Evolutionary conservation across 2,888 invertebrate species (phyloP), one percentile per base, ranked within the genome.

Genomic region (Lepetodrilus schrolli): DNA sequence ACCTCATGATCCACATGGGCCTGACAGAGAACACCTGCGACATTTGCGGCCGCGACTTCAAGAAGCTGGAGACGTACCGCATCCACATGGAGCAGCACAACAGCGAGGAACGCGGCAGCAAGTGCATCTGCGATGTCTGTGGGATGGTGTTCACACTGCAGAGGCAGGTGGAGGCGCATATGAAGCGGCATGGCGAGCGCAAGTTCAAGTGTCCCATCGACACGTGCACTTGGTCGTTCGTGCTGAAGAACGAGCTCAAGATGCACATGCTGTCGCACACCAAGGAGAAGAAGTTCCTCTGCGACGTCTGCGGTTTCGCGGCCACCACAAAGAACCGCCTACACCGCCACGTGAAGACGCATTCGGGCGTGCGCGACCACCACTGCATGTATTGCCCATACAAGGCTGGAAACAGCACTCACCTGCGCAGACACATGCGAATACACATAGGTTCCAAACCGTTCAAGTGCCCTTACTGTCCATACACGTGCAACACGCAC

Each of bases 181-280:
- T 95, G 93, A 95, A 95, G 2, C 95, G 96, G 0, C 95, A 93
- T 91, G 94, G 95, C 49, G 95, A 96, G 72, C 81, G 85, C 21
- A 80, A 80, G 10, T 84, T 83, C 73, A 85, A 84, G 72, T 96
- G 96, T 91, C 93, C 94, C 87, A 95, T 95, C 86, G 93, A 93
- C 78, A 94, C 93, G 84, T 97, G 96, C 86, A 95, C 95, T 73
- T 96, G 96, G 91, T 93, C 94, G 79, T 96, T 96, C 91, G 95
- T 95, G 13, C 92, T 96, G 36, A 95, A 95, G 1, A 96, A 96
- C 95, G 92, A 96, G 47, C 92, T 92, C 21, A 95, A 95, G 86
- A 95, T 96, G 2, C 96, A 97, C 90, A 94, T 96, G 79, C 92
- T 95, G 71, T 95, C 96, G 0, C 96, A 96, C 87, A 96, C 95